phyloP scores from a whole-genome alignment of 2,888 invertebrate species.

The Trichacis sp. region DNA sequence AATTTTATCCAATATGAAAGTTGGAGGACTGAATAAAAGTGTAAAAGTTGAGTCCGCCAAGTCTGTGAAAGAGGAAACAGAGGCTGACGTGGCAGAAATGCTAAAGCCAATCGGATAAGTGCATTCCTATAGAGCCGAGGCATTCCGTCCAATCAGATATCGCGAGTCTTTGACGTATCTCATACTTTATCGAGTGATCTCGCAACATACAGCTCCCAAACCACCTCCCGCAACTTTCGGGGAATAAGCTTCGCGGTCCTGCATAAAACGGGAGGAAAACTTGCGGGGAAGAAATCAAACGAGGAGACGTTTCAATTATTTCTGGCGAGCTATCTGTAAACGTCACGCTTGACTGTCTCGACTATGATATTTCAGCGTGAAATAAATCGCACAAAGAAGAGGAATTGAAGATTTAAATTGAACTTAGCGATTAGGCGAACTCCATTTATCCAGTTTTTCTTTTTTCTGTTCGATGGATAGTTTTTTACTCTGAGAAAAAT shows the following conservation, averaged over 20 bases:
- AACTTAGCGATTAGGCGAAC: too few relatives aligned
- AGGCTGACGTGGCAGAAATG: constrained; percentile 64
- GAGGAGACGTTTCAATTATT: constrained; percentile 67
- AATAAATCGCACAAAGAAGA: background rate
- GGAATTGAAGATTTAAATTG: too few relatives aligned
- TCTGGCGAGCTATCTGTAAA: constrained; percentile 50
- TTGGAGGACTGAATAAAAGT: constrained; percentile 43
- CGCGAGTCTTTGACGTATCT: constrained; percentile 64
- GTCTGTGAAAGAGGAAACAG: constrained; percentile 19
- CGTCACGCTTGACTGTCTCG: constrained; percentile 16
- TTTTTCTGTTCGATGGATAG: too few relatives aligned
- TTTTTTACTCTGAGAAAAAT: too few relatives aligned
- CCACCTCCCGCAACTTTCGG: constrained; percentile 27
- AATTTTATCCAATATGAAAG: constrained; percentile 58
- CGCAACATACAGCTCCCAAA: constrained; percentile 45
- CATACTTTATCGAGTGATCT: constrained; percentile 66
- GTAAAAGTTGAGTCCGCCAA: constrained; percentile 8
- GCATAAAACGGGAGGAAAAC: constrained; percentile 64
- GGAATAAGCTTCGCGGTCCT: constrained; percentile 46
- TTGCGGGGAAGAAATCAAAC: constrained; percentile 66
- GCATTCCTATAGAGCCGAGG: constrained; percentile 62
- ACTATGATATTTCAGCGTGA: constrained; percentile 15
- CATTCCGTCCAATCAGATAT: constrained; percentile 66
- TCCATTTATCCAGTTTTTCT: too few relatives aligned
- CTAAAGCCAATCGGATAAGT: constrained; percentile 68